These are phyloP conservation scores for Myocastor coypus DNA, from an alignment of 2,113 vertebrate genomes.

Conservation along the genomic window DNA sequence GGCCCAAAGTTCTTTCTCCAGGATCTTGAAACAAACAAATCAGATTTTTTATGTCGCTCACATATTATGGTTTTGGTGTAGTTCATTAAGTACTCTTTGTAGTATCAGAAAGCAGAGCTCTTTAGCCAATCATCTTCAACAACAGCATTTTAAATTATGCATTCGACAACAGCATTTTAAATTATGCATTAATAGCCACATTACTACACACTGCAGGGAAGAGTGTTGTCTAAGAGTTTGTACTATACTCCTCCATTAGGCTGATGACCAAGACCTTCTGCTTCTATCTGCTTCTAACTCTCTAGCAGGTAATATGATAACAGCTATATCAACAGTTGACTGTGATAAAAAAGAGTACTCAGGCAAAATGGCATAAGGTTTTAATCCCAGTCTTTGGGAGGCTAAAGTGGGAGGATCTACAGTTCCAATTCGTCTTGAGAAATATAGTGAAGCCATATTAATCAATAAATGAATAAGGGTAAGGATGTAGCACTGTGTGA, in stretches of 20 bases:
- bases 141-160: no score
- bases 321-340: neutral
- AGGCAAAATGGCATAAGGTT: neutral
- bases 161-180: constrained; percentile 16
- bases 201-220: neutral
- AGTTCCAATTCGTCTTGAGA: neutral
- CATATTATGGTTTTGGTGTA: neutral
- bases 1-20: neutral
- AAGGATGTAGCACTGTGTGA: neutral
- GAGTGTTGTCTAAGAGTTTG: neutral
- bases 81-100: constrained; percentile 10
- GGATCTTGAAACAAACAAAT: neutral
- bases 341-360: neutral
- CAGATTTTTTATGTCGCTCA: neutral
- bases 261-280: neutral
- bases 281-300: neutral
- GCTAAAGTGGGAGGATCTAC: neutral
- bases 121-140: no score
- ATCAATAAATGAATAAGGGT: neutral
- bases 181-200: neutral
- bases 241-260: neutral
- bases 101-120: neutral
- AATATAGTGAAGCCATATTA: neutral
- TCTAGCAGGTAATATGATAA: neutral
- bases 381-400: neutral